phyloP scores from a whole-genome alignment of 2,888 invertebrate genomes.

The Tortrix viridana region DNA sequence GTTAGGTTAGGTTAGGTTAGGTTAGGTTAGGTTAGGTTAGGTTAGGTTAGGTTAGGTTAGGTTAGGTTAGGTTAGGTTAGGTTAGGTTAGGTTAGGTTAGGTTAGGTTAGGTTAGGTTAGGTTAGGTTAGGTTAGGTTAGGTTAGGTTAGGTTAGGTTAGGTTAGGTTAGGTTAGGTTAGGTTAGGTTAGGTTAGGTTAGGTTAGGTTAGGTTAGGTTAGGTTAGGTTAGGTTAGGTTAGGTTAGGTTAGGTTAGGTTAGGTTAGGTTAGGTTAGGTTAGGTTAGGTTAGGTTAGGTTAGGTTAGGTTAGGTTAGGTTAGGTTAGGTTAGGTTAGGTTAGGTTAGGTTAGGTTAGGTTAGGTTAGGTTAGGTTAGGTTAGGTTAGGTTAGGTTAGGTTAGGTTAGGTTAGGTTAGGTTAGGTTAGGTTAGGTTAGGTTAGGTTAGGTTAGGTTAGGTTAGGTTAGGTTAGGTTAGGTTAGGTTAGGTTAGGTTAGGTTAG shows the following conservation, averaged over 20 bases:
- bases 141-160: conserved; percentile 33
- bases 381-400: conserved; percentile 33
- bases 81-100: conserved; percentile 36
- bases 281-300: conserved; percentile 38
- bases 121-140: conserved; percentile 29
- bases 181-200: conserved; percentile 31
- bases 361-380: conserved; percentile 38
- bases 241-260: conserved; percentile 36
- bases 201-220: conserved; percentile 32
- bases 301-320: conserved; percentile 38
- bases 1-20: conserved; percentile 38
- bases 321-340: conserved; percentile 38
- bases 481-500: conserved; percentile 38
- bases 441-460: conserved; percentile 39
- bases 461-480: conserved; percentile 39
- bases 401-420: conserved; percentile 34
- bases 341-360: conserved; percentile 38
- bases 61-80: conserved; percentile 38
- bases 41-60: conserved; percentile 38
- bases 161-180: conserved; percentile 32
- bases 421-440: conserved; percentile 39
- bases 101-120: conserved; percentile 37
- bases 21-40: conserved; percentile 38
- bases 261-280: conserved; percentile 38
- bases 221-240: conserved; percentile 34